phyloP scores from a whole-genome alignment of 1,140 invertebrate genomes.

The Elysia chlorotica region DNA sequence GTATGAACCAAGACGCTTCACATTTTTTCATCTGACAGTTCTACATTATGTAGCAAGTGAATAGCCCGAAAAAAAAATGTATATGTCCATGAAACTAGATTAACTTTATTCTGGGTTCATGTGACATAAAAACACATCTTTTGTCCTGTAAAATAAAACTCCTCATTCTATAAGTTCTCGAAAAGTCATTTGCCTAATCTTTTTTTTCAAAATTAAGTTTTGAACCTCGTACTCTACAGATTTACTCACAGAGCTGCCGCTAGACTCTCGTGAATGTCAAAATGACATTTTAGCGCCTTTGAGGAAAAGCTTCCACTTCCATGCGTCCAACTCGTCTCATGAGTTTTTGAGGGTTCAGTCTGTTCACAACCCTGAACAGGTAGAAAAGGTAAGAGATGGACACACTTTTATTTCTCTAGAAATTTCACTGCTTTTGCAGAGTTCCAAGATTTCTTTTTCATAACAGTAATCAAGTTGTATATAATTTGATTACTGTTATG shows the following conservation, averaged over 20 bases:
- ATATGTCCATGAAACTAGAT: too few relatives aligned
- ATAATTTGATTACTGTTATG: background rate
- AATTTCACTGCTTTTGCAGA: background rate
- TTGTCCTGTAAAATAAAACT: too few relatives aligned
- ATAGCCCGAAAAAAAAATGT: too few relatives aligned
- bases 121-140: too few relatives aligned
- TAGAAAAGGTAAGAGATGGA: background rate
- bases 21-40: too few relatives aligned
- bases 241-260: conserved; percentile 7
- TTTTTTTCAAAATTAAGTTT: too few relatives aligned
- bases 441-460: background rate
- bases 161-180: too few relatives aligned
- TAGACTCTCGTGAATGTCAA: conserved; percentile 21
- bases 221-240: too few relatives aligned
- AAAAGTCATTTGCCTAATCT: too few relatives aligned
- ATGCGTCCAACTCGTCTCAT: background rate
- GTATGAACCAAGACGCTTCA: too few relatives aligned
- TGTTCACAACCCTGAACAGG: conserved; percentile 12
- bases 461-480: background rate
- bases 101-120: too few relatives aligned
- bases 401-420: background rate
- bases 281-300: conserved; percentile 13
- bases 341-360: conserved; percentile 11
- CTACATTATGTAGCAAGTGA: too few relatives aligned
- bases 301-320: conserved; percentile 21